phyloP scores from a whole-genome alignment of 1,140 invertebrate species.

The Leptopilina boulardi region DNA sequence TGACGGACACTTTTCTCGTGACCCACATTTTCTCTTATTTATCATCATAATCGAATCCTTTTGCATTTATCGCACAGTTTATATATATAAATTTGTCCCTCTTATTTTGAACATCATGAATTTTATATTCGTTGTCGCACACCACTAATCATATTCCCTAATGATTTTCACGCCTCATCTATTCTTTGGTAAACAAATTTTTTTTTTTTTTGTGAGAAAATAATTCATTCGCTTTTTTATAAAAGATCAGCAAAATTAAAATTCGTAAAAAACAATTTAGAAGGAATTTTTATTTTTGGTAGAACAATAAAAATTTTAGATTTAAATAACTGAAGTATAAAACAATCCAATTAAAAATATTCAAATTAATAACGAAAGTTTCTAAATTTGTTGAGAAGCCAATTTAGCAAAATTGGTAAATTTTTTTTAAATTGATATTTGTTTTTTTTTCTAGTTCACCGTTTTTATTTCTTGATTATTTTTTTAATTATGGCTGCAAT shows the following conservation, averaged over 20 bases:
- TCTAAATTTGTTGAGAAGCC: neutral
- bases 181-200: neutral
- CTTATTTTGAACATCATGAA: neutral
- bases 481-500: too few relatives aligned
- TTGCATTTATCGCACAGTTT: neutral
- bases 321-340: neutral
- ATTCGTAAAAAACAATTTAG: neutral
- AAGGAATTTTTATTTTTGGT: neutral
- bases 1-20: constrained; percentile 21
- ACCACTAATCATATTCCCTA: neutral
- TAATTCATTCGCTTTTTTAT: neutral
- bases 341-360: constrained; percentile 3
- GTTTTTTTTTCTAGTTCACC: neutral
- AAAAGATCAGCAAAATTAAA: neutral
- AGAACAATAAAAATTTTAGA: neutral
- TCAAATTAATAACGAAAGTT: neutral
- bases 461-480: too few relatives aligned
- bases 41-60: constrained; percentile 26
- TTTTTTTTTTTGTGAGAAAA: neutral
- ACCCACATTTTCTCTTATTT: constrained; percentile 24
- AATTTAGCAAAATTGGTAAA: neutral
- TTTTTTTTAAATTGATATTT: neutral
- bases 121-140: neutral
- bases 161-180: neutral
- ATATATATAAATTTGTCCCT: neutral